Base-by-base conservation (phyloP, 2,113 vertebrate species). In the Oceanites oceanicus region DNA sequence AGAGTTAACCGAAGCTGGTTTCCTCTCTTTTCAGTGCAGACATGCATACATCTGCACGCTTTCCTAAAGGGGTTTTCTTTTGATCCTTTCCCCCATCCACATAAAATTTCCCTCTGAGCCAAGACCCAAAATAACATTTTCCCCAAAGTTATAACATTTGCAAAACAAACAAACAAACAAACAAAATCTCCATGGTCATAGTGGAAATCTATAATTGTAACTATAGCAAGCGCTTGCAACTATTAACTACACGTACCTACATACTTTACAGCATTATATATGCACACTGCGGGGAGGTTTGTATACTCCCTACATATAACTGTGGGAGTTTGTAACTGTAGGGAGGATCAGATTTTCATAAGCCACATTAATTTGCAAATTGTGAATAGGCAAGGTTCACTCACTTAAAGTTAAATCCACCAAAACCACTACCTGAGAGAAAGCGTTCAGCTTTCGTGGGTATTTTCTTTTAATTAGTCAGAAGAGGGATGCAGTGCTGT, bases 331-430 rank as follows among this genome's bases (percentile, higher is more conserved):
- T 40, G 14, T 94, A 62, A 80, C 83, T 81, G 42, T 68, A 47
- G 88, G 95, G 92, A 92, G 88, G 95, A 89, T 87, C 40, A 1
- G 68, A 75, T 90, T 89, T 96, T 92, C 62, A 19, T 61, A 79
- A 96, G 52, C 92, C 83, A 84, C 86, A n/a, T 91, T 91, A 95
- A 78, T 94, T 91, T 93, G 86, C 76, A 95, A 80, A 74, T 77
- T 92, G 82, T 53, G 83, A 80, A 11, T 56, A 67, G 76, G 79
- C 68, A n/a, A 74, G 70, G 70, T 36, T 94, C 63, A 10, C 71
- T 90, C 66, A 58, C 58, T 17, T 13, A 21, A 53, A 86, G 86
- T 23, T 23, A 92, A 88, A 81, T 75, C 86, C 72, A 20, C 70
- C 58, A 5, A 42, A 68, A 17, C 62, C 16, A 13, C 27, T 32